Evolutionary conservation across 1,140 invertebrate genomes (phyloP), one percentile per base, ranked within the genome.

Genomic region (Limonius californicus): DNA sequence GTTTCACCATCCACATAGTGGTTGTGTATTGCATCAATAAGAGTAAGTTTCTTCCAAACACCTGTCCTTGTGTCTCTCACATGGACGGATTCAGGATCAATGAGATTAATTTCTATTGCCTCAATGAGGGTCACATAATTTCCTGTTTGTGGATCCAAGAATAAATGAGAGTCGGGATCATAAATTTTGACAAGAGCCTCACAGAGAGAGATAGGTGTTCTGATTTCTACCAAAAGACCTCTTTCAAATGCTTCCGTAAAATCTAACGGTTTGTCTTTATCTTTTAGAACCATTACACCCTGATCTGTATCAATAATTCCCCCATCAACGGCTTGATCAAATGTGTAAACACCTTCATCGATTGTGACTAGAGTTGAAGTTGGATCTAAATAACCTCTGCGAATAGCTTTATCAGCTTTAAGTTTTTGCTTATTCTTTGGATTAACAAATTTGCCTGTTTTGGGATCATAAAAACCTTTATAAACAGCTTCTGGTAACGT

Each of bases 101-200:
- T 86, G 2, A 94, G 69, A 74, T 88, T 87, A 7, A 83, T 77
- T 67, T 86, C 83, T 15, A 94, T 83, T 0, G 91, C 90, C 74
- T 92, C 85, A 2, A 82, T 75, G 11, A 94, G 76, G 53, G 86
- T 89, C n/a, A 93, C 76, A 70, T 87, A 85, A 62, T 88, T 82
- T 0, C 89, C 89, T 35, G 83, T 84, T 69, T 86, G 82, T 7
- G 91, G 91, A 77, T 94, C 89, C 61, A 94, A 81, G 78, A 95
- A 95, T 27, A 84, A 78, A 30, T 88, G 87, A 16, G 83, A 87
- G 12, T 83, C 80, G 66, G 87, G 84, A 75, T 93, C 87, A 71
- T 89, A 91, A 14, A 96, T 82, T 74, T 94, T 94, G 39, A 86
- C 81, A 27, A 95, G 81, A 0, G 91, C 89, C 79, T 95, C 92